Conservation (phyloP, 1,140 invertebrate genomes). For the Drosophila sturtevanti region DNA sequence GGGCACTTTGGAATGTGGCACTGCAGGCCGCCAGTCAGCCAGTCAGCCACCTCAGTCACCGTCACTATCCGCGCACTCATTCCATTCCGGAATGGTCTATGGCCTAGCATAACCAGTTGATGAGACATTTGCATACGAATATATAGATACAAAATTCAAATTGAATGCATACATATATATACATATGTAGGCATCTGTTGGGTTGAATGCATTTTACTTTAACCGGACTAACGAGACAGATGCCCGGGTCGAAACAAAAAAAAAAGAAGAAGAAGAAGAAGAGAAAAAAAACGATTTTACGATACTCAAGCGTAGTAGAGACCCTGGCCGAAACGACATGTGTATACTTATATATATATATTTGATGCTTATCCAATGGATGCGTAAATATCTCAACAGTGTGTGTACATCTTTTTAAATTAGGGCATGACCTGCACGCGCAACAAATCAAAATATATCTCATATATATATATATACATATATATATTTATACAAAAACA, state of each 20-base stretch:
- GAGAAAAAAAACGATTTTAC: conserved; percentile 39
- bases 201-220: conserved; percentile 40
- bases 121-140: conserved; percentile 46
- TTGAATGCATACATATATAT: conserved; percentile 21
- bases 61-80: too few species aligned
- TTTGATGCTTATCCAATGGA: conserved; percentile 17
- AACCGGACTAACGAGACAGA: conserved; percentile 21
- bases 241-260: conserved; percentile 42
- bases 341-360: conserved; percentile 19
- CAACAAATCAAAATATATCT: conserved; percentile 69
- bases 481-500: conserved; percentile 55
- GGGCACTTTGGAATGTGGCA: conserved; percentile 69
- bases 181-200: conserved; percentile 50
- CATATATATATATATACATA: conserved; percentile 39
- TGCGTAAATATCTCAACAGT: conserved; percentile 15
- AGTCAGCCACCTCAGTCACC: too few species aligned
- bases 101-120: conserved; percentile 54
- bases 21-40: conserved; percentile 38
- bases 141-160: conserved; percentile 39
- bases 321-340: conserved; percentile 18
- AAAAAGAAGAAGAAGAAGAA: neutral
- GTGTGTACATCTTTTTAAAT: conserved; percentile 22
- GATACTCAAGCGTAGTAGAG: conserved; percentile 19
- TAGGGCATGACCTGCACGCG: conserved; percentile 70
- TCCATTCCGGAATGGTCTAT: conserved; percentile 21